phyloP scores from a whole-genome alignment of 2,888 invertebrate species.

The Microctonus hyperodae region DNA sequence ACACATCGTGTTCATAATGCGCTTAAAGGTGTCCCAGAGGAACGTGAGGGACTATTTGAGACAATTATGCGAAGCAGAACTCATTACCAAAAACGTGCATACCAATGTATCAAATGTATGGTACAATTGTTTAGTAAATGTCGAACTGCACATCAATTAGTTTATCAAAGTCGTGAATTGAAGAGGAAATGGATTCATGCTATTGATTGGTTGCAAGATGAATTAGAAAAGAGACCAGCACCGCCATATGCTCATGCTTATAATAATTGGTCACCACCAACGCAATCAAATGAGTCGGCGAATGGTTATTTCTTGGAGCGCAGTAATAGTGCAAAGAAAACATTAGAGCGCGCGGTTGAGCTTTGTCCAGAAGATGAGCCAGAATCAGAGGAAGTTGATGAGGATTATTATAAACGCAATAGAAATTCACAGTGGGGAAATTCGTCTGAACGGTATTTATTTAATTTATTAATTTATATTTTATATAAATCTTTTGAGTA shows the following conservation, averaged over 20 bases:
- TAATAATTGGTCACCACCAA: conserved; percentile 91
- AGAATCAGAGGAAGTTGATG: conserved; percentile 39
- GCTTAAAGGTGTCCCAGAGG: conserved; percentile 86
- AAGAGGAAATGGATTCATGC: conserved; percentile 88
- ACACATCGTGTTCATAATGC: conserved; percentile 93
- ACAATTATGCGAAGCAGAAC: conserved; percentile 91
- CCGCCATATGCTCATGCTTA: conserved; percentile 86
- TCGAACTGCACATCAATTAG: conserved; percentile 79
- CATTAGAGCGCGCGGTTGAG: conserved; percentile 80
- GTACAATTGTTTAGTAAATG: conserved; percentile 90
- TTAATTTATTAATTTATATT: not conserved
- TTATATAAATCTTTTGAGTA: not conserved
- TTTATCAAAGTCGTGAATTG: conserved; percentile 79
- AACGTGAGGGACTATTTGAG: conserved; percentile 91
- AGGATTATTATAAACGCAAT: conserved; percentile 29
- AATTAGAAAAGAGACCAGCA: conserved; percentile 78
- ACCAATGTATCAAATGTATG: conserved; percentile 96
- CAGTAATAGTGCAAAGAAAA: conserved; percentile 91
- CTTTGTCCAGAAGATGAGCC: conserved; percentile 74
- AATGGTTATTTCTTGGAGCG: conserved; percentile 94
- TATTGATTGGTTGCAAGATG: conserved; percentile 94
- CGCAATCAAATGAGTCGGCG: conserved; percentile 93
- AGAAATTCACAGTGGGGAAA: conserved; percentile 29
- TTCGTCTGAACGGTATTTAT: conserved; percentile 26
- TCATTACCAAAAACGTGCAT: conserved; percentile 95